A percentile compares a stretch with the other conserved stretches of the same genome.
Conservation (phyloP, 2,113 vertebrate genomes). For the Fukomys damarensis region DNA sequence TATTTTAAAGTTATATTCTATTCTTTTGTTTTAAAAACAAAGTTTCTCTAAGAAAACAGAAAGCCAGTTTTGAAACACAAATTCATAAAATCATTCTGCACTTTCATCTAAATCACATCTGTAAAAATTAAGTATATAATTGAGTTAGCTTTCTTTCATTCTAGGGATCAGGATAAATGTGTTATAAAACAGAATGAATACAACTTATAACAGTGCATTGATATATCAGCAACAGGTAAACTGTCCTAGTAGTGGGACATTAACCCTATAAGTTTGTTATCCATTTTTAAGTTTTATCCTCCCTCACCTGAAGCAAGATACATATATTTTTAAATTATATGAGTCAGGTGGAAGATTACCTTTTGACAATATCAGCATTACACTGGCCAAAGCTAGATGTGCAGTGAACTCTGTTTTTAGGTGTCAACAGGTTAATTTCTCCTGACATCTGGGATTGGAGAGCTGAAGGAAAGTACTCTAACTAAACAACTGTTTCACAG, state of each 20-base stretch:
- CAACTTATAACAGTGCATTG: background rate
- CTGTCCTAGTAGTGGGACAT: background rate
- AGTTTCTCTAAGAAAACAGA: conserved; percentile 35
- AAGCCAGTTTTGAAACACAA: conserved; percentile 23
- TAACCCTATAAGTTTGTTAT: conserved; percentile 3
- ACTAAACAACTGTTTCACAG: conserved; percentile 59
- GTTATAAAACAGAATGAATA: background rate
- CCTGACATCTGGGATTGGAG: conserved; percentile 18
- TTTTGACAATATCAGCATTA: conserved; percentile 40
- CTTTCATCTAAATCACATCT: conserved; percentile 2
- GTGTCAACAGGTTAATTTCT: conserved; percentile 70
- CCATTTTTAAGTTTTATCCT: conserved; percentile 21
- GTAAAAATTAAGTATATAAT: conserved; percentile 8
- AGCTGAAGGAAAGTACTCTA: background rate
- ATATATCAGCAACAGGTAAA: background rate
- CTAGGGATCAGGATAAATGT: background rate
- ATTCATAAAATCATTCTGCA: background rate
- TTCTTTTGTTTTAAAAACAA: conserved; percentile 22
- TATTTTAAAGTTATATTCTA: conserved; percentile 40
- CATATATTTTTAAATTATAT: background rate
- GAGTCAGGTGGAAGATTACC: background rate
- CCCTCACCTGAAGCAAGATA: background rate
- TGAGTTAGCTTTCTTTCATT: background rate
- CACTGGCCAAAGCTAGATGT: conserved; percentile 50
- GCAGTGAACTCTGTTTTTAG: conserved; percentile 31